These are phyloP conservation scores for Liparis tanakae DNA, from an alignment of 2,797 vertebrate genomes.

Conservation along the genomic window DNA sequence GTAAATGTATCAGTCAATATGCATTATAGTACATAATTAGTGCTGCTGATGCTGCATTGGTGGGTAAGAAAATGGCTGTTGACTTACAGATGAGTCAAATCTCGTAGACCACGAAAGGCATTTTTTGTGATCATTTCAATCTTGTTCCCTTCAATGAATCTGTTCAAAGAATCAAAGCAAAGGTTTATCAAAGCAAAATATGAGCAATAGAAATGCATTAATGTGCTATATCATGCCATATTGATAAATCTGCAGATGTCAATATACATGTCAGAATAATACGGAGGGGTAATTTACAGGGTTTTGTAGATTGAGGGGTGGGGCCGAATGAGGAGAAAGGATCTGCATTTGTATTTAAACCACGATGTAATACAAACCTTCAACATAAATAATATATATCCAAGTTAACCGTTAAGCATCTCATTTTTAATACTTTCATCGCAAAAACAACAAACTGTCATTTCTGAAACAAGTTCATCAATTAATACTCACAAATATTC, in stretches of 20 bases:
- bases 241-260: background rate
- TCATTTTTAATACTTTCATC: background rate
- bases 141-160: constrained; percentile 98
- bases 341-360: background rate
- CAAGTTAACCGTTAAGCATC: background rate
- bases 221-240: background rate
- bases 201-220: background rate
- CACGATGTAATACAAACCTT: background rate
- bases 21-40: background rate
- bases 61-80: background rate
- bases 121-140: constrained; percentile 93
- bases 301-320: background rate
- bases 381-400: background rate
- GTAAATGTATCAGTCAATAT: background rate
- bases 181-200: background rate
- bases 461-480: background rate
- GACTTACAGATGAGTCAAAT: constrained; percentile 97
- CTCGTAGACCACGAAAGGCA: constrained; percentile 92
- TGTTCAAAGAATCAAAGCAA: constrained; percentile 59
- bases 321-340: background rate
- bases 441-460: background rate
- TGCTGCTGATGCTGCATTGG: background rate
- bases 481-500: constrained; percentile 94
- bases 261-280: background rate
- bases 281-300: background rate